A percentile compares a stretch with the other conserved stretches of the same genome.
Conservation (phyloP, 2,888 invertebrate genomes). For the Calameuta pallipes region DNA sequence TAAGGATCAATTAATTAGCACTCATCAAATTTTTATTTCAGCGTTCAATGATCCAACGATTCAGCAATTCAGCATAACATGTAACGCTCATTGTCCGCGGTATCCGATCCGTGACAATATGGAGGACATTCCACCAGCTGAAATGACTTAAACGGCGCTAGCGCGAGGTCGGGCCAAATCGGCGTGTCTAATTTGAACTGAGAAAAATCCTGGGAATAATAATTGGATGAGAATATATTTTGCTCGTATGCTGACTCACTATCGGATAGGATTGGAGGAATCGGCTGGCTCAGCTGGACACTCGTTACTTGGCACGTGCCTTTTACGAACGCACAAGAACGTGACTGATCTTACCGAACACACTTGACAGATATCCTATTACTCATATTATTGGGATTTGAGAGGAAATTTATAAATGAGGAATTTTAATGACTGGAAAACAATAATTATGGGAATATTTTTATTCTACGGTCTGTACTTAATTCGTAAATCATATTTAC, state of each 20-base stretch:
- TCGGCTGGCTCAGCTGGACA: not conserved
- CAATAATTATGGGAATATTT: too few relatives aligned
- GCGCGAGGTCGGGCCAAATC: slow-evolving; percentile 7
- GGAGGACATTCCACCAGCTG: not conserved
- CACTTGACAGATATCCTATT: not conserved
- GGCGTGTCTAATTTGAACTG: not conserved
- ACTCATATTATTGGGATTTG: not conserved
- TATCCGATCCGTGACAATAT: not conserved
- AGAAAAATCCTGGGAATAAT: slow-evolving; percentile 4
- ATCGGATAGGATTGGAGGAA: not conserved
- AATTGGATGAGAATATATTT: slow-evolving; percentile 8
- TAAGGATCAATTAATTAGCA: not conserved
- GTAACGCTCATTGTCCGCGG: not conserved
- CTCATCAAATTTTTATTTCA: not conserved
- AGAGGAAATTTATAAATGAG: too few relatives aligned
- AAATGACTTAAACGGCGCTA: slow-evolving; percentile 7
- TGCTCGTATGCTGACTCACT: not conserved
- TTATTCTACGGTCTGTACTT: too few relatives aligned
- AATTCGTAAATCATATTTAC: not conserved
- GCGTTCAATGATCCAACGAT: not conserved
- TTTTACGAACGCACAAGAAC: not conserved
- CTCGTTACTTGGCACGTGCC: not conserved
- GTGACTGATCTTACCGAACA: not conserved
- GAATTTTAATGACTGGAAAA: too few relatives aligned
- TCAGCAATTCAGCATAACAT: not conserved